phyloP scores from a whole-genome alignment of 1,140 invertebrate species.

The Druon quercuslanigerum region DNA sequence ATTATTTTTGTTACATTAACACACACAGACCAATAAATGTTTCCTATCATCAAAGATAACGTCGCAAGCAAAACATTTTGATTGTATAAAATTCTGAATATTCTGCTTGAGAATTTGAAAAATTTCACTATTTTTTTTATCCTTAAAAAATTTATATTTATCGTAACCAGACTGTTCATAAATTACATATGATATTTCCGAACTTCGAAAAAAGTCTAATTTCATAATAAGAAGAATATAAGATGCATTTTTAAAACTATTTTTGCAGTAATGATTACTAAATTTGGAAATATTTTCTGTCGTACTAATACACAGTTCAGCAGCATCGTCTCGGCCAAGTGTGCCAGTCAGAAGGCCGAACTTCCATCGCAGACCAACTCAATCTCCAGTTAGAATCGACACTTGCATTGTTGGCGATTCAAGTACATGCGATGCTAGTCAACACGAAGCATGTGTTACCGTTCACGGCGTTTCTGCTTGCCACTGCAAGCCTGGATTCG shows the following conservation, averaged over 20 bases:
- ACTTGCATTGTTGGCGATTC: conserved; percentile 96
- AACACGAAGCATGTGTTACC: conserved; percentile 91
- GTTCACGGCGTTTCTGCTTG: conserved; percentile 94
- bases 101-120: no score
- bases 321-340: conserved; percentile 53
- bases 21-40: no score
- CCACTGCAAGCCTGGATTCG: conserved; percentile 90
- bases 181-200: no score
- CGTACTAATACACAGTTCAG: conserved; percentile 60
- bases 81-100: no score
- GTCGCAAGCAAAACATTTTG: no score
- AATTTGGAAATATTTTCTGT: conserved; percentile 60
- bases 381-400: conserved; percentile 88
- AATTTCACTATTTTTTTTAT: no score
- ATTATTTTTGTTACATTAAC: no score
- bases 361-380: conserved; percentile 78
- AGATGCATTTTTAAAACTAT: not conserved
- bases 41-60: no score
- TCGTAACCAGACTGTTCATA: no score
- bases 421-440: conserved; percentile 90
- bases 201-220: no score
- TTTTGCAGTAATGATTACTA: conserved; percentile 7
- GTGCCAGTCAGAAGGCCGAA: conserved; percentile 69
- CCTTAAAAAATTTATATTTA: no score
- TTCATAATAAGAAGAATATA: not conserved